Evolutionary conservation across 2,888 invertebrate genomes (phyloP), one percentile per base, ranked within the genome.

Genomic region (Acholoe squamosa): DNA sequence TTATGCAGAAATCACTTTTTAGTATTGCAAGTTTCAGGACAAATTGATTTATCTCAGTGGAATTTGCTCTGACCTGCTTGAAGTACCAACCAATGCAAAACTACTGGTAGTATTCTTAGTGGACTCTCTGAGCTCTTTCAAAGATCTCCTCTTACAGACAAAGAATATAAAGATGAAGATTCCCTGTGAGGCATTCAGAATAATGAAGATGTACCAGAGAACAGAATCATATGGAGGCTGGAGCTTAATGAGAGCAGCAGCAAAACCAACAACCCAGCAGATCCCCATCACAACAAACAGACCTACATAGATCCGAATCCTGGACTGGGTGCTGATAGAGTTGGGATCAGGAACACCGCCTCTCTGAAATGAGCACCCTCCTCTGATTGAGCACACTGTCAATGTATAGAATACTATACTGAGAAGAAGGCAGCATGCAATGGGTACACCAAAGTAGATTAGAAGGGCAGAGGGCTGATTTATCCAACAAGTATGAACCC

Each of bases 171-270:
- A 84, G n/a, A 84, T 84, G 19, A 84, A 51, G 12, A 84, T 25
- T 43, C 84, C 84, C 25, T 84, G 84, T 0, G 84, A 84, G 7
- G 84, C 84, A 84, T 84, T 84, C 43, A 84, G 43, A 19, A 84
- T 51, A 14, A 84, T 25, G 33, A 84, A 84, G 25, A 84, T 43
- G 43, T 84, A 84, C 84, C 84, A 84, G n/a, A 84, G 84, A 51
- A 43, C 25, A 51, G 84, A 43, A n/a, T 84, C 84, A 84, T 33
- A 34, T 1, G 84, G 84, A n/a, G 84, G 34, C 3, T 33, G 0
- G 22, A 84, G 51, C 10, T 19, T 22, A 12, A 84, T 84, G n/a
- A 84, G 28, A 10, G 84, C 84, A 51, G 84, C 84, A 84, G 51
- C 43, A 33, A 84, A 84, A 0, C 84, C 84, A 10, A 43, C 22